Percentiles rank a stretch among this genome's conserved stretches.
Evolutionary conservation across 2,113 vertebrate genomes (phyloP).

Genomic region (Gasterosteus nipponicus): DNA sequence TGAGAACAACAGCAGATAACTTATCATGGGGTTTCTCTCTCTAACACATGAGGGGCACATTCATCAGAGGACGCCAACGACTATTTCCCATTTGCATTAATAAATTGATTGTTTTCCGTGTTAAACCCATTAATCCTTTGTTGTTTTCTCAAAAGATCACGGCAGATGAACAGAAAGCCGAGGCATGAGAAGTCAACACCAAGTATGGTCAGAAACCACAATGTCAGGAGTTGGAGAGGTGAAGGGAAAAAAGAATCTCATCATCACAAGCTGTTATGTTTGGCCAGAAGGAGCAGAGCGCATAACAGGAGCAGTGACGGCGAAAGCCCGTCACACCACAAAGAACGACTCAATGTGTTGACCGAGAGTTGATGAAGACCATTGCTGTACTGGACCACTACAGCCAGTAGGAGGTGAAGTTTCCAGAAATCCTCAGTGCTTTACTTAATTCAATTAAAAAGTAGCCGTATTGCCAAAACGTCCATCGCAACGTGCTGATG

Average conservation of each 20-base stretch:
- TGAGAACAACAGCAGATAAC: constrained; percentile 42
- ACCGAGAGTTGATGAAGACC: neutral
- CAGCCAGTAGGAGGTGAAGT: neutral
- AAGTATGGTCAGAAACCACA: neutral
- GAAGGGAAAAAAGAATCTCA: neutral
- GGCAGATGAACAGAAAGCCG: no score
- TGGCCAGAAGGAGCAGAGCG: neutral
- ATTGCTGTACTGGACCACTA: constrained; percentile 1
- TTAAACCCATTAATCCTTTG: neutral
- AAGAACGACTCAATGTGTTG: neutral
- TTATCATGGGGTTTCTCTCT: constrained; percentile 1
- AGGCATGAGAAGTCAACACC: neutral
- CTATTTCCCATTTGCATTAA: neutral
- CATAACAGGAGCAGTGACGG: neutral
- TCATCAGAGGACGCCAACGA: neutral
- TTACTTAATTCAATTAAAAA: neutral
- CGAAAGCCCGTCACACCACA: constrained; percentile 9
- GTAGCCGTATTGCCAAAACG: neutral
- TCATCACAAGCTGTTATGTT: constrained; percentile 5
- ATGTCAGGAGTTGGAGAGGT: neutral
- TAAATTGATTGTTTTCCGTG: neutral
- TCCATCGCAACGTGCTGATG: neutral
- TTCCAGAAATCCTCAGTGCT: neutral
- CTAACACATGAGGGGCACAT: constrained; percentile 12
- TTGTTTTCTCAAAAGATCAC: neutral